phyloP scores from a whole-genome alignment of 2,113 vertebrate species.

The Bos indicus region DNA sequence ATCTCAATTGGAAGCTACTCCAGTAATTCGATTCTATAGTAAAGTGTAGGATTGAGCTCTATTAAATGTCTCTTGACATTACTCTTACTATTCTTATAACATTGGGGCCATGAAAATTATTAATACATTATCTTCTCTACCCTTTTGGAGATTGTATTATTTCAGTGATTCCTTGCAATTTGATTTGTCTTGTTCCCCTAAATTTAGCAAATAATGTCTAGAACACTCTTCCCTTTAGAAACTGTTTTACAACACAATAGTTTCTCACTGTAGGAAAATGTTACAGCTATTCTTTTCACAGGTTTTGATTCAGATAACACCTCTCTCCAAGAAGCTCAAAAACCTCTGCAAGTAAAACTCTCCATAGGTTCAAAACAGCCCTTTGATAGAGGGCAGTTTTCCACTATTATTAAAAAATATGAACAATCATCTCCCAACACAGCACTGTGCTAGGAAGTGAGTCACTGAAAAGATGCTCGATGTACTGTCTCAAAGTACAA shows the following conservation, averaged over 20 bases:
- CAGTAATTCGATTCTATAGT: constrained; percentile 21
- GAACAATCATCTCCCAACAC: neutral
- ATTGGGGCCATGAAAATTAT: constrained; percentile 18
- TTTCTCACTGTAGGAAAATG: constrained; percentile 41
- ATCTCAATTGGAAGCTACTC: neutral
- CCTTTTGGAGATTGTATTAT: neutral
- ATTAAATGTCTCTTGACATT: neutral
- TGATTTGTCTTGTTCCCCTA: constrained; percentile 45
- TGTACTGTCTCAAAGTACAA: neutral
- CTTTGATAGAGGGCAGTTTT: neutral
- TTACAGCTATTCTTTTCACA: constrained; percentile 53
- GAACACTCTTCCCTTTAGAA: constrained; percentile 50
- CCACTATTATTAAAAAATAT: constrained; percentile 19
- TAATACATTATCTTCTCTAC: constrained; percentile 26
- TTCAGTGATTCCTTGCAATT: constrained; percentile 6
- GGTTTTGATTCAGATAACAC: constrained; percentile 62
- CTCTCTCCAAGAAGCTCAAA: constrained; percentile 40
- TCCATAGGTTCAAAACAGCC: constrained; percentile 2
- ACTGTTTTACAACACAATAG: constrained; percentile 47
- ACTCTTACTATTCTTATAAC: neutral
- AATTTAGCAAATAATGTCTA: constrained; percentile 57
- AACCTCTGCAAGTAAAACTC: neutral
- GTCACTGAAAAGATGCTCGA: neutral
- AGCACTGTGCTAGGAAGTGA: neutral
- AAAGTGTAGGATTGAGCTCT: neutral